Evolutionary conservation across 2,888 invertebrate genomes (phyloP), one percentile per base, ranked within the genome.

Genomic region (Halocaridina rubra): DNA sequence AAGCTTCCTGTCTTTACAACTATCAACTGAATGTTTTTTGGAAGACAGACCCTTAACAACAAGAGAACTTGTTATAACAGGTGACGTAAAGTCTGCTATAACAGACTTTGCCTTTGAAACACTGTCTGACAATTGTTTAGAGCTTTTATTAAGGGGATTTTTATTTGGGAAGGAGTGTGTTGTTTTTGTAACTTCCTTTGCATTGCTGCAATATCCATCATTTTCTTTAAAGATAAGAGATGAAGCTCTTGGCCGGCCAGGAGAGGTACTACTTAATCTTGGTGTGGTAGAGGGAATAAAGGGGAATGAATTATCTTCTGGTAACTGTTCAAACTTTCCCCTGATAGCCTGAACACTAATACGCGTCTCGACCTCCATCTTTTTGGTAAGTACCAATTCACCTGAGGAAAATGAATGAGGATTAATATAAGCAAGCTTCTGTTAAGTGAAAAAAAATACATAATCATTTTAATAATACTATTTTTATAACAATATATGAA

Each of bases 331-430:
- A 76, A 86, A 86, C 30, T 46, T 74, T 19, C 82, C 86, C 75
- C 72, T 82, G 19, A 82, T 82, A 27, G 78, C 86, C 29, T 82
- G 81, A 29, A 86, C 86, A 33, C 82, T 86, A 61, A 86, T 67
- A 13, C 79, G 39, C 7, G 82, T 33, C 53, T 82, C 82, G 46
- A 82, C 82, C 77, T 77, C 82, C 82, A 82, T 82, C 74, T 67
- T 76, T 13, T 4, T 27, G 32, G 29, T 46, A 19, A 32, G 3
- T 5, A n/a, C 13, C 24, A 2, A 5, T 10, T 24, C 24, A 46
- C 29, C 72, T 72, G 72, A 8, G 46, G 46, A 2, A 33, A 33
- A 33, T 13, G 19, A 32, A 7, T 10, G 19, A 53, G 19, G 16
- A n/a, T 7, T 53, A 53, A 53, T 53, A 3, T 53, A 10, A 16